A percentile compares a stretch with the other conserved stretches of the same genome.
phyloP scores from a whole-genome alignment of 2,113 vertebrate genomes.

The Circaetus gallicus region DNA sequence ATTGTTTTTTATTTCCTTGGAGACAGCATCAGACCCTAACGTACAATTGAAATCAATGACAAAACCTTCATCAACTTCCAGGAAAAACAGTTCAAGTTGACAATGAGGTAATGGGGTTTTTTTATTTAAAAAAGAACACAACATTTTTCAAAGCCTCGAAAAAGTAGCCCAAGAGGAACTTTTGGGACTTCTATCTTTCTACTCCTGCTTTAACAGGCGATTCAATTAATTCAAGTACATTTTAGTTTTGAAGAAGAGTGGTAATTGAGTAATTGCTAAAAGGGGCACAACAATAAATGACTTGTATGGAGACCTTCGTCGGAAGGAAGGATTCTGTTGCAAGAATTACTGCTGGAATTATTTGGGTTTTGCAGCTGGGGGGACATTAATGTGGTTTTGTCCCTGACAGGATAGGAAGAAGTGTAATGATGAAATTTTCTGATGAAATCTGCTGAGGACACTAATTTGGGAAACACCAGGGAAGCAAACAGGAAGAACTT shows the following conservation, averaged over 20 bases:
- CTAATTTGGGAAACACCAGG: not conserved
- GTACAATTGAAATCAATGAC: not conserved
- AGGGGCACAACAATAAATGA: not conserved
- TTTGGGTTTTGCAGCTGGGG: not conserved
- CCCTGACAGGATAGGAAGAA: not conserved
- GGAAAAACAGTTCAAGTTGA: not conserved
- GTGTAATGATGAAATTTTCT: not conserved
- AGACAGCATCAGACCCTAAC: slow-evolving; percentile 5
- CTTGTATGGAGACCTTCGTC: not conserved
- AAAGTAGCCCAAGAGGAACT: not conserved
- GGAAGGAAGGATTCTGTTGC: not conserved
- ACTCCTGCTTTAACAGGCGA: not conserved
- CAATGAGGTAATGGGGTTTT: not conserved
- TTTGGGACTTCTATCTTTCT: not conserved
- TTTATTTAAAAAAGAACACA: not conserved
- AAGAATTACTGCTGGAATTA: not conserved
- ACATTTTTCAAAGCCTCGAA: not conserved
- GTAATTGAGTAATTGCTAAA: not conserved
- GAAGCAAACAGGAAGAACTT: not conserved
- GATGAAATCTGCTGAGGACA: not conserved
- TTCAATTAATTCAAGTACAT: not conserved
- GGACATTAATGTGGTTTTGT: not conserved
- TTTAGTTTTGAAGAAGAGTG: not conserved
- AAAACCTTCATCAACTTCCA: slow-evolving; percentile 27
- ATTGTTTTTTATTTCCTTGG: slow-evolving; percentile 49